These are phyloP conservation scores for Tribolium castaneum DNA, from an alignment of 1,140 invertebrate genomes.

Conservation along the genomic window DNA sequence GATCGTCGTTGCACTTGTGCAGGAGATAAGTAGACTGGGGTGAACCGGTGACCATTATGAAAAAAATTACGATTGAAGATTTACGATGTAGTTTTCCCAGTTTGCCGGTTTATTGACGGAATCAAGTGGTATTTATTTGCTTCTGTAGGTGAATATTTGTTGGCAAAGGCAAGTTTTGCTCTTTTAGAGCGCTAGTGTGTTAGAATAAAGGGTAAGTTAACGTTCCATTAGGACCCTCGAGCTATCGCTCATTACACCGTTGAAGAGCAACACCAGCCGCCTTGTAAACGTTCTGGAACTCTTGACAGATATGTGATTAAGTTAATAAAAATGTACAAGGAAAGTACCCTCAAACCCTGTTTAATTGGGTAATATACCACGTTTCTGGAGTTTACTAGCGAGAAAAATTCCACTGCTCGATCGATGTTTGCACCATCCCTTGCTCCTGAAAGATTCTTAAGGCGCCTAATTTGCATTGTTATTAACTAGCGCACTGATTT, in stretches of 20 bases:
- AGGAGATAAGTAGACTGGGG: constrained; percentile 7
- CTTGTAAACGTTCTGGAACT: constrained; percentile 4
- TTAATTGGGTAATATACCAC: constrained; percentile 8
- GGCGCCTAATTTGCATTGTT: constrained; percentile 50
- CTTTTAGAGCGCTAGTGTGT: not conserved
- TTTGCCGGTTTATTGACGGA: not conserved
- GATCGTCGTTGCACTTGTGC: constrained; percentile 5
- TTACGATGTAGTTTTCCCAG: not conserved
- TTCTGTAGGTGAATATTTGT: not conserved
- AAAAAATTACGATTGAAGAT: not conserved
- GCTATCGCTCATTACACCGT: not conserved
- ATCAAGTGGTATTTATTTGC: not conserved
- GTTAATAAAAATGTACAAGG: constrained; percentile 27
- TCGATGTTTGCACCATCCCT: constrained; percentile 32
- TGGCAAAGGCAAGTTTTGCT: not conserved
- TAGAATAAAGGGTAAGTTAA: not conserved
- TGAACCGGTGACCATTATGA: constrained; percentile 1
- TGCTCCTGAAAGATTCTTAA: constrained; percentile 45
- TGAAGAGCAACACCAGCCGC: not conserved
- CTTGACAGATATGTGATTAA: constrained; percentile 22
- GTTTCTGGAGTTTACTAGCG: not conserved
- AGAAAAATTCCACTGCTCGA: not conserved
- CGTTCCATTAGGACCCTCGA: not conserved
- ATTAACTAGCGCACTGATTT: constrained; percentile 50
- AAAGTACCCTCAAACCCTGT: not conserved